Conservation (phyloP, 2,113 vertebrate species). For the Centropristis striata region DNA sequence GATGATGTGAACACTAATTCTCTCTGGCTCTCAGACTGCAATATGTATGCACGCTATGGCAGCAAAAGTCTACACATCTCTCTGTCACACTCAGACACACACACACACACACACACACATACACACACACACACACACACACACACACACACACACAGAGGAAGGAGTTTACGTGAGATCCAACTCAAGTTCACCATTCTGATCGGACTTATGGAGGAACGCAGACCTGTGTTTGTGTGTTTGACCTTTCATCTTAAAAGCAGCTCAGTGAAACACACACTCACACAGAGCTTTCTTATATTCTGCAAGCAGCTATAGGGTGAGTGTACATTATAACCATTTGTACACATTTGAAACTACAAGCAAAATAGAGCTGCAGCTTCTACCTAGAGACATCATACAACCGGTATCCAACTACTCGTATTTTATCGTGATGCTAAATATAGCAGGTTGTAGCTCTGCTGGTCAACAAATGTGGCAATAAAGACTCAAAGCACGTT, state of each 20-base stretch:
- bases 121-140: no score
- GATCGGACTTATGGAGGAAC: slow-evolving; percentile 5
- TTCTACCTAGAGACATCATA: not conserved
- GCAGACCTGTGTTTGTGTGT: not conserved
- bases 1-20: slow-evolving; percentile 8
- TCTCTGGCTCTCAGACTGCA: not conserved
- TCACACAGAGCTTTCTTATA: not conserved
- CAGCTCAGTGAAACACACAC: not conserved
- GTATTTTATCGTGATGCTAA: no score
- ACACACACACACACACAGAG: no score
- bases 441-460: no score
- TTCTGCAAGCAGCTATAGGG: no score
- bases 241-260: not conserved
- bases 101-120: not conserved
- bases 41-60: not conserved
- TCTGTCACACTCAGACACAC: not conserved
- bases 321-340: not conserved
- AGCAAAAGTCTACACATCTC: not conserved
- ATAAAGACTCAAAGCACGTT: no score
- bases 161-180: not conserved
- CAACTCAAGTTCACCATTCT: not conserved
- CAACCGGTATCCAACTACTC: no score
- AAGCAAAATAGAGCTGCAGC: not conserved
- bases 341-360: not conserved
- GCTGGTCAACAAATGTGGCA: no score